These are phyloP conservation scores for Ictalurus punctatus DNA, from an alignment of 2,113 vertebrate genomes.

Conservation along the genomic window DNA sequence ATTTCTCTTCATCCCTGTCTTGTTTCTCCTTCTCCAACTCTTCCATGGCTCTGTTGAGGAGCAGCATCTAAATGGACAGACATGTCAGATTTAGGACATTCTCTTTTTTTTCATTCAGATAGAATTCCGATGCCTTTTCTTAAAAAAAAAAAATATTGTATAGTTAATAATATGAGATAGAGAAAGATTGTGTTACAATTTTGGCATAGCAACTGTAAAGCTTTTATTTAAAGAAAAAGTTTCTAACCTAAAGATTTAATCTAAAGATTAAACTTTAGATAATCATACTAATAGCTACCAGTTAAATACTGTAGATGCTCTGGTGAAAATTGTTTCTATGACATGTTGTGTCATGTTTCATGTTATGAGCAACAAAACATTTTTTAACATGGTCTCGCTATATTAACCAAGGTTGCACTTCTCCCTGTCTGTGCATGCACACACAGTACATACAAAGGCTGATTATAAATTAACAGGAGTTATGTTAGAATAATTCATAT, in stretches of 20 bases:
- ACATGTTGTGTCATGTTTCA: background rate
- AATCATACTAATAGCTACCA: background rate
- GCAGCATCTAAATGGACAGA: constrained; percentile 55
- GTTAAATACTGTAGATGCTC: no score
- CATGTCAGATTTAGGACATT: background rate
- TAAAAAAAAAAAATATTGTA: no score
- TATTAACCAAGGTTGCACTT: background rate
- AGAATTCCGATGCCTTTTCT: background rate
- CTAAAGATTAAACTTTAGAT: background rate
- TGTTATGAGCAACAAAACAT: background rate
- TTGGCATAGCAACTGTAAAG: background rate
- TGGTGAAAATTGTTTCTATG: background rate
- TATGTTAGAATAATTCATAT: background rate
- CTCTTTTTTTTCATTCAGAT: background rate
- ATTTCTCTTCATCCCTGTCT: constrained; percentile 69
- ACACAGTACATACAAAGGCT: background rate
- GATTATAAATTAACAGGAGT: background rate
- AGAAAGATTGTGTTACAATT: background rate
- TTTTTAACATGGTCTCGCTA: background rate
- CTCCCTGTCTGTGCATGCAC: background rate
- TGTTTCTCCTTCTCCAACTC: constrained; percentile 72
- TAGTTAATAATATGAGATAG: background rate
- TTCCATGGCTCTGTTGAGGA: constrained; percentile 71
- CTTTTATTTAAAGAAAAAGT: background rate
- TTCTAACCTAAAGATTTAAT: no score